phyloP scores from a whole-genome alignment of 1,140 invertebrate genomes.

The Drosophila burlai region DNA sequence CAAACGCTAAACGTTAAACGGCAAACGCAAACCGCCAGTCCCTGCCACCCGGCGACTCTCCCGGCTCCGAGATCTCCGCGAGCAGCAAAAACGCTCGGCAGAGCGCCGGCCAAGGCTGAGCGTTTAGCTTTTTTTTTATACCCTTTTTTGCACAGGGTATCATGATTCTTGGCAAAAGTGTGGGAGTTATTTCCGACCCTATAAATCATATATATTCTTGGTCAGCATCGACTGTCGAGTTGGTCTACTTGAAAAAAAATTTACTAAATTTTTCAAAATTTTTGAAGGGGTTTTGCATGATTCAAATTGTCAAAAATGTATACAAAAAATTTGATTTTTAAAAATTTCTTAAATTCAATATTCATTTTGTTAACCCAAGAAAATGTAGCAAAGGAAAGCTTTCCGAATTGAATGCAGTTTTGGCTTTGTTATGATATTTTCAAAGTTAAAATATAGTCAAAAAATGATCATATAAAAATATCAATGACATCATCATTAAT shows the following conservation, averaged over 20 bases:
- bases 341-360: not conserved
- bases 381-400: not conserved
- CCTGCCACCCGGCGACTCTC: not conserved
- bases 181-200: not conserved
- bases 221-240: not conserved
- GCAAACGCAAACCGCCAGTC: constrained; percentile 24
- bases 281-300: not conserved
- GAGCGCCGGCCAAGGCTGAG: constrained; percentile 24
- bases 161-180: not conserved
- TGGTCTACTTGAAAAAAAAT: not conserved
- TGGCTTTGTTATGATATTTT: no score
- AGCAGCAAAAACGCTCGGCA: constrained; percentile 1
- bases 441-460: no score
- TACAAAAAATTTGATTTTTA: not conserved
- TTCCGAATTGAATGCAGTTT: not conserved
- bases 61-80: not conserved
- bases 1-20: constrained; percentile 37
- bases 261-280: no score
- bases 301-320: no score
- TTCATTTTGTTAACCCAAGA: not conserved
- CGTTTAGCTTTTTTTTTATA: constrained; percentile 3
- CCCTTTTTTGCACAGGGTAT: not conserved
- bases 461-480: no score
- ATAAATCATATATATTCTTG: not conserved
- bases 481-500: no score